Evolutionary conservation across 92 coral and sea anemone genomes (phyloP), one percentile per base, ranked within the genome.

Genomic region (Metridium senile): DNA sequence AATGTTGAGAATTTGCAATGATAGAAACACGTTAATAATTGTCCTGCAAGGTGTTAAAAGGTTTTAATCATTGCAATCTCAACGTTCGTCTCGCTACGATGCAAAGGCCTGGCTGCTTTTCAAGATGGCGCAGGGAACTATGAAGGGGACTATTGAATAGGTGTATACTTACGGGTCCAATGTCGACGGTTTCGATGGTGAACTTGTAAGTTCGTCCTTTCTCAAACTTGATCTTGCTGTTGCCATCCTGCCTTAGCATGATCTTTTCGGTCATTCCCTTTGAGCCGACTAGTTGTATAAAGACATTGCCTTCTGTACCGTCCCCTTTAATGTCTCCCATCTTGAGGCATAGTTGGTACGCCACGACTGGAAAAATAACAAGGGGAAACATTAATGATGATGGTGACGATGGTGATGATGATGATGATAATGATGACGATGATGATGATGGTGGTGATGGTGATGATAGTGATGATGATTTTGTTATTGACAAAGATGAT

Each of bases 261-360:
- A 96, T 96, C 75, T 89, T 89, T 82, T 96, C 99, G 1, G 99
- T 96, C 89, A 93, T 93, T 9, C 99, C 99, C 34, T 89, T 85
- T 78, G 89, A 90, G 0, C 99, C 99, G 46, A 96, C 85, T 1
- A 96, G 91, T 74, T 96, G 97, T 32, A 96, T 93, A 39, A 84
- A 96, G 6, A 96, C 97, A 11, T 88, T 89, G 22, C 99, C 99
- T 71, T 96, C 99, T 1, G 98, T 93, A 21, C 99, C 99, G 26
- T 91, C 87, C 13, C 99, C 99, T 35, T 86, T 89, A 22, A 96
- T 89, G 1, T 96, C 99, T 9, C 99, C 99, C 96, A 96, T 83
- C 77, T 96, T 93, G 35, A 96, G 98, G 64, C 99, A 96, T 58
- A 96, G 86, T 86, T 93, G 98, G 71, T 96, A 96, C 0, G 99